These are phyloP conservation scores for Nothoprocta perdicaria DNA, from an alignment of 2,113 vertebrate genomes.

Conservation along the genomic window DNA sequence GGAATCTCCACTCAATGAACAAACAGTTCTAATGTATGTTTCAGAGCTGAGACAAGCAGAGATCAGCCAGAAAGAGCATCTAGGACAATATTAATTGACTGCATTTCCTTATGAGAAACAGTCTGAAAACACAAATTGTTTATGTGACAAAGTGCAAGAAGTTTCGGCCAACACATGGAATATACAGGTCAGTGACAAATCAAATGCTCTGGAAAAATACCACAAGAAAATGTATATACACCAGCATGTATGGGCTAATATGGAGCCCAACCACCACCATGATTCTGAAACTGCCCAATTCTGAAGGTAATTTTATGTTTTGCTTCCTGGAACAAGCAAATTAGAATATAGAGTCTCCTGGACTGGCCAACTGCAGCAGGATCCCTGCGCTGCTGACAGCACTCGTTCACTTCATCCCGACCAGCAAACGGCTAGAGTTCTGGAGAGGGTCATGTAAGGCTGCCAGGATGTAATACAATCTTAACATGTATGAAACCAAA, in stretches of 20 bases:
- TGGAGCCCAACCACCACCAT: background rate
- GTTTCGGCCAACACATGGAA: background rate
- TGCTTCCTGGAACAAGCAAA: background rate
- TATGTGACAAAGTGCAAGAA: background rate
- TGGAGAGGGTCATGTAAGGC: background rate
- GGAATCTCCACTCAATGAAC: background rate
- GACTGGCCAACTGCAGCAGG: rapidly evolving
- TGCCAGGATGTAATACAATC: background rate
- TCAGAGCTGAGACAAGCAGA: background rate
- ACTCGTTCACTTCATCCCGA: background rate
- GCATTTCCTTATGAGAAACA: background rate
- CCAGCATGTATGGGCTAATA: background rate
- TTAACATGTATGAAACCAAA: background rate
- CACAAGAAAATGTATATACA: background rate
- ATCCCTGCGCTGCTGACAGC: background rate
- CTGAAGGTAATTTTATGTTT: background rate
- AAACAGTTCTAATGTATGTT: background rate
- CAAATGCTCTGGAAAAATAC: background rate
- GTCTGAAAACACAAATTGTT: background rate
- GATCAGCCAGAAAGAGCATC: background rate
- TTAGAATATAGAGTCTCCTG: background rate
- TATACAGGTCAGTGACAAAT: background rate
- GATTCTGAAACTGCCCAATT: background rate
- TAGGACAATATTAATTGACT: background rate
- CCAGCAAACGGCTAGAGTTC: background rate